Percentiles rank a stretch among this genome's conserved stretches.
Conservation (phyloP, 2,797 vertebrate genomes). For the Gymnoscopelus microlampas region DNA sequence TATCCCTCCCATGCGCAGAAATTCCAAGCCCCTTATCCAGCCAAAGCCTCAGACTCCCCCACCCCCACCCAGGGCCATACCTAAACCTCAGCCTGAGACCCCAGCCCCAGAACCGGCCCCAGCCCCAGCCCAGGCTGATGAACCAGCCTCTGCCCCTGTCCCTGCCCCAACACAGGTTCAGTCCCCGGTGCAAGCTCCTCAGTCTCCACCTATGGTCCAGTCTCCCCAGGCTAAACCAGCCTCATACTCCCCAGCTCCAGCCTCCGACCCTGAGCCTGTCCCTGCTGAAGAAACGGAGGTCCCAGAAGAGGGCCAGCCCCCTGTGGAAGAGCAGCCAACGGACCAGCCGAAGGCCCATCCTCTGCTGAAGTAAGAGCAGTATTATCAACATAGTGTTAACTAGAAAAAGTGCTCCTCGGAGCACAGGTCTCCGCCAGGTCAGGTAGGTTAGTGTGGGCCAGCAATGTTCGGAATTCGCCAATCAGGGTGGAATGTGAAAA, state of each 20-base stretch:
- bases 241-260: conserved; percentile 35
- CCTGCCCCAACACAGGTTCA: conserved; percentile 62
- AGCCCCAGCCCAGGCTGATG: conserved; percentile 32
- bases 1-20: conserved; percentile 82
- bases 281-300: conserved; percentile 47
- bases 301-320: conserved; percentile 75
- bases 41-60: conserved; percentile 83
- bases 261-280: conserved; percentile 49
- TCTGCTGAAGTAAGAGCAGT: conserved; percentile 93
- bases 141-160: background rate
- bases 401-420: too few relatives aligned
- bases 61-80: conserved; percentile 67
- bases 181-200: conserved; percentile 67
- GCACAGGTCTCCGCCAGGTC: too few relatives aligned
- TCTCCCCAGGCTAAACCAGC: conserved; percentile 63
- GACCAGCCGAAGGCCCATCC: conserved; percentile 91
- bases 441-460: too few relatives aligned
- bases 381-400: conserved; percentile 18
- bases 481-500: too few relatives aligned
- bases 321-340: conserved; percentile 78
- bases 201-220: conserved; percentile 76
- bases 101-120: conserved; percentile 51
- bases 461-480: too few relatives aligned
- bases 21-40: conserved; percentile 83
- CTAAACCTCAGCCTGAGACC: conserved; percentile 62